Evolutionary conservation across 2,888 invertebrate species (phyloP).

Genomic region (Harmothoe impar): DNA sequence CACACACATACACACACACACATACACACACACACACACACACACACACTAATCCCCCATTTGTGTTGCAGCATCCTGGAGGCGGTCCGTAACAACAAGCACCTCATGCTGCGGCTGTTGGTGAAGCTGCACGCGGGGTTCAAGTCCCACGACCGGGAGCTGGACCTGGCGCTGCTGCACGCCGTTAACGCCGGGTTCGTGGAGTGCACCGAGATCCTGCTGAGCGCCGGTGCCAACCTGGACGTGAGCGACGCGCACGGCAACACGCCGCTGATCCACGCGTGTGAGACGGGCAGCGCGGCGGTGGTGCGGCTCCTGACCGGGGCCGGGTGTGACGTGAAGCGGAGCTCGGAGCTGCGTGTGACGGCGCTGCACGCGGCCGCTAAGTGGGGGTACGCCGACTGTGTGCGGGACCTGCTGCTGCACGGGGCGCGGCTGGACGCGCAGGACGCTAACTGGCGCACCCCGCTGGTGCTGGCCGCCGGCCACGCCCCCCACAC

Average conservation of each 20-base stretch:
- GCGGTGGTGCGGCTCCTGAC: conserved; percentile 64
- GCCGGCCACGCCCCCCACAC: conserved; percentile 67
- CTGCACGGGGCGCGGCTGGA: conserved; percentile 61
- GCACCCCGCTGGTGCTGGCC: conserved; percentile 69
- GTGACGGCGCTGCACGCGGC: conserved; percentile 69
- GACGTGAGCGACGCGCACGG: conserved; percentile 68
- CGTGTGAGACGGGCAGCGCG: conserved; percentile 66
- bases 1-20: too few species aligned
- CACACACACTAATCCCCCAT: too few species aligned
- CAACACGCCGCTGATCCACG: conserved; percentile 68
- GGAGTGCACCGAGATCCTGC: conserved; percentile 68
- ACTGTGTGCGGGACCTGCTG: conserved; percentile 66
- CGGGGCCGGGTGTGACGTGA: not conserved
- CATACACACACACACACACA: too few species aligned
- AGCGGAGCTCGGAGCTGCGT: conserved; percentile 41
- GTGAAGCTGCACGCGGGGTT: conserved; percentile 66
- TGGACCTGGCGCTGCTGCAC: conserved; percentile 69
- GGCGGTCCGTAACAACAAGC: conserved; percentile 68
- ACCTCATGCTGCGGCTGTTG: conserved; percentile 67
- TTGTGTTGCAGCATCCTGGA: conserved; percentile 65
- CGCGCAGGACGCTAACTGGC: conserved; percentile 66
- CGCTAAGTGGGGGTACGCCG: conserved; percentile 69
- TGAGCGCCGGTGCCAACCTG: conserved; percentile 66
- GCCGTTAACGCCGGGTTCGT: conserved; percentile 69
- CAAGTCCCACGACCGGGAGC: conserved; percentile 65